Evolutionary conservation across 2,113 vertebrate genomes (phyloP), one percentile per base, ranked within the genome.

Genomic region (Pomatostomus ruficeps): DNA sequence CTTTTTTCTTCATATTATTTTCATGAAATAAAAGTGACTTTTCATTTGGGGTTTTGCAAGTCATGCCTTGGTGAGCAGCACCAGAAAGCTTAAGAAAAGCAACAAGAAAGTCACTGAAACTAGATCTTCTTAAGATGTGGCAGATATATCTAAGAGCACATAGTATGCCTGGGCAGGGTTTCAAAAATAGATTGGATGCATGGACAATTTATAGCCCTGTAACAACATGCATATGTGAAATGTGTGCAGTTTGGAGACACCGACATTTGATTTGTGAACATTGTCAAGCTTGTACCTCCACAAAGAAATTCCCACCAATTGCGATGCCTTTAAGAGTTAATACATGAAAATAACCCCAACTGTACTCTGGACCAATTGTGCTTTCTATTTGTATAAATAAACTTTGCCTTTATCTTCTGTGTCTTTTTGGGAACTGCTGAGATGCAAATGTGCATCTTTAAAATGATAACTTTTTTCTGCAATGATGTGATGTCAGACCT

Each of bases 181-280:
- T 87, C 55, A 81, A 72, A 72, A 66, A 5, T 45, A 29, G 80
- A 45, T 45, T 43, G 25, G n/a, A 77, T 80, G 9, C 17, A 48
- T 0, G 0, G 18, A 12, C 0, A 6, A 87, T 66, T 77, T 57
- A 65, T 31, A 45, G 43, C 11, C 22, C 38, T 62, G 33, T 22
- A 92, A 42, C 22, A 58, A 36, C 15, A 6, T 0, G 3, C n/a
- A 12, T 19, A 48, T 11, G 6, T 48, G 31, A 67, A 68, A 45
- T 7, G 11, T 8, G 14, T 45, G 36, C 14, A 26, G 14, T 43
- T 80, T n/a, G 58, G 49, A 89, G 62, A 45, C 36, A 55, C 17
- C 9, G 16, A 6, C 3, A 14, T 61, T 43, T 43, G 7, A 28
- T 51, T 43, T 43, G 24, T 1, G 9, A 26, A 6, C 5, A 13